Evolutionary conservation across 2,888 invertebrate genomes (phyloP).

Genomic region (Ophion costatus): DNA sequence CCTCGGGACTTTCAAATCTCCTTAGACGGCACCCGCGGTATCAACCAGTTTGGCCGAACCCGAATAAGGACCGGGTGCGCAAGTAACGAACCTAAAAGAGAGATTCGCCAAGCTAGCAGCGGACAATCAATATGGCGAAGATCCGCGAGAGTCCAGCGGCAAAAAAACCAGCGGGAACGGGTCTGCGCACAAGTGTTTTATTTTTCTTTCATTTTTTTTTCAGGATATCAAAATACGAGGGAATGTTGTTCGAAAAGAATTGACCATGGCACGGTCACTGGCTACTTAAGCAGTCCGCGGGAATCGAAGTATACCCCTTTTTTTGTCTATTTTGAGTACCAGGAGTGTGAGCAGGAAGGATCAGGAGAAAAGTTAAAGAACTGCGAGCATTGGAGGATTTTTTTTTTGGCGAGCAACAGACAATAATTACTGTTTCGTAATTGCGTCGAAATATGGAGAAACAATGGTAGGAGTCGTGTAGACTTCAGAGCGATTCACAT

Average conservation of each 20-base stretch:
- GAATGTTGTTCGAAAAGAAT: constrained; percentile 25
- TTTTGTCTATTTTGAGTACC: not conserved
- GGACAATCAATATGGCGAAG: constrained; percentile 39
- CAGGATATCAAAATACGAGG: constrained; percentile 7
- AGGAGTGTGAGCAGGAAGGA: not conserved
- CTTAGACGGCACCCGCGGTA: constrained; percentile 64
- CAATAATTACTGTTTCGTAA: not conserved
- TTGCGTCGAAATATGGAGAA: constrained; percentile 13
- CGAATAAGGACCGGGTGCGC: constrained; percentile 62
- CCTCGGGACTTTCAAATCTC: constrained; percentile 69
- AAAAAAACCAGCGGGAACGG: not conserved
- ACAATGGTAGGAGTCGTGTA: not conserved
- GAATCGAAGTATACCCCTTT: not conserved
- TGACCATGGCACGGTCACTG: constrained; percentile 32
- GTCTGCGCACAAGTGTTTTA: not conserved
- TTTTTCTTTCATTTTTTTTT: not conserved
- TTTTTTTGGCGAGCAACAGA: constrained; percentile 2
- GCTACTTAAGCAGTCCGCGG: constrained; percentile 30
- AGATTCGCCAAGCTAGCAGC: constrained; percentile 18
- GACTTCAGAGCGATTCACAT: constrained; percentile 3
- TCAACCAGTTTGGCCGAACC: constrained; percentile 68
- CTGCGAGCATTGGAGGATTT: constrained; percentile 2
- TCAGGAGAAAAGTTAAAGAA: not conserved
- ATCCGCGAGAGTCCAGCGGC: constrained; percentile 26
- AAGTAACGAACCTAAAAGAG: constrained; percentile 10